Percentiles rank a stretch among this genome's conserved stretches.
Conservation (phyloP, 2,797 vertebrate species). For the Diceros bicornis region DNA sequence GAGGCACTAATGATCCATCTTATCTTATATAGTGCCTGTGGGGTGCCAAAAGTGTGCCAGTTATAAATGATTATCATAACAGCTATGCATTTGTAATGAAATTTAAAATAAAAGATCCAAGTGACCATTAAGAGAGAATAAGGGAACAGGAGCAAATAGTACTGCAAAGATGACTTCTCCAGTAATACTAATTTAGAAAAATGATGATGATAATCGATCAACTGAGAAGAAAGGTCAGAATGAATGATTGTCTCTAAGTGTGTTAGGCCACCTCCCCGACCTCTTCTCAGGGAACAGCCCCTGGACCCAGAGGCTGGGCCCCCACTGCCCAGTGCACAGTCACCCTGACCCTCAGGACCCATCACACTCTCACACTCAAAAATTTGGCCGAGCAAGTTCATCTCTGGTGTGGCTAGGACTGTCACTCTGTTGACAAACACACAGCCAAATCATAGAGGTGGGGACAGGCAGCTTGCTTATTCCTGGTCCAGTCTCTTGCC, state of each 20-base stretch:
- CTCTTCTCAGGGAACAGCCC: background rate
- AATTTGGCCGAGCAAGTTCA: background rate
- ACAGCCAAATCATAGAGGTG: background rate
- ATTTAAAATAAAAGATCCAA: slow-evolving; percentile 56
- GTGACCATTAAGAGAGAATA: slow-evolving; percentile 27
- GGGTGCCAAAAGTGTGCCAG: background rate
- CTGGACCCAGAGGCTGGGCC: background rate
- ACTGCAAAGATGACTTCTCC: background rate
- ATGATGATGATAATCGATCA: background rate
- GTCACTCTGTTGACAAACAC: background rate
- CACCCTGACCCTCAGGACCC: background rate
- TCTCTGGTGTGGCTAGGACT: background rate
- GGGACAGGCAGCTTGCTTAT: background rate
- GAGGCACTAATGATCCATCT: background rate
- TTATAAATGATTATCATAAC: background rate
- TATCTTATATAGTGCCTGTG: background rate
- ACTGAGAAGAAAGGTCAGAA: background rate
- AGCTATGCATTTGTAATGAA: background rate
- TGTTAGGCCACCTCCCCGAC: background rate
- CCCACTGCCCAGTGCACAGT: background rate
- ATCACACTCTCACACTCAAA: background rate
- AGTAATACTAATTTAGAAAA: background rate
- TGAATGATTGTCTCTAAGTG: background rate
- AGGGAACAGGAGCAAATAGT: background rate
- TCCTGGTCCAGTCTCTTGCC: background rate